These are phyloP conservation scores for Synergus gifuensis DNA, from an alignment of 2,888 invertebrate genomes.

Conservation along the genomic window DNA sequence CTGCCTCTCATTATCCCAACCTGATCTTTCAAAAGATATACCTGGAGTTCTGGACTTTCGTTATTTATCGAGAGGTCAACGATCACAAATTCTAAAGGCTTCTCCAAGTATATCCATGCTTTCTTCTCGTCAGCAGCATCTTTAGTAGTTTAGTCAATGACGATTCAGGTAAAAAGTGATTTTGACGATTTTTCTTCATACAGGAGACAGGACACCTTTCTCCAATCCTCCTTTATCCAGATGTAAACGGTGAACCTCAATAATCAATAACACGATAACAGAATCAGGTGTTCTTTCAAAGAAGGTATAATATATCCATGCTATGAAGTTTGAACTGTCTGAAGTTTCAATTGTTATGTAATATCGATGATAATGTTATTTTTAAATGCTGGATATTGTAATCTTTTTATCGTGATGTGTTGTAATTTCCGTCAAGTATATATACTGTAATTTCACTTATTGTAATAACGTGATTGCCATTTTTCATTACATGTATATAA, in stretches of 20 bases:
- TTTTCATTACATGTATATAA: no score
- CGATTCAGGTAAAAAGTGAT: constrained; percentile 13
- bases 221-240: no score
- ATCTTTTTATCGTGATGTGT: no score
- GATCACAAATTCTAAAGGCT: constrained; percentile 65
- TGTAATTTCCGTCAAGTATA: no score
- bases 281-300: background rate
- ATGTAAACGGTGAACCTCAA: background rate
- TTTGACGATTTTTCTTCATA: background rate
- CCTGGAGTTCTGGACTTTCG: constrained; percentile 72
- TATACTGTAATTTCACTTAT: no score
- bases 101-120: constrained; percentile 38
- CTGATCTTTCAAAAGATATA: constrained; percentile 76
- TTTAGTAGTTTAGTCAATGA: constrained; percentile 28
- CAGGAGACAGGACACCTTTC: background rate
- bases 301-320: no score
- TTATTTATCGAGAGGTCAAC: constrained; percentile 76
- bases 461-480: no score
- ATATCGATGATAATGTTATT: no score
- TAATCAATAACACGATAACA: background rate
- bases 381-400: no score
- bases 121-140: constrained; percentile 31
- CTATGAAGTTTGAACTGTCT: no score
- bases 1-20: constrained; percentile 76
- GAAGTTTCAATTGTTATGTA: no score